Conservation (phyloP, 2,888 invertebrate species). For the Acrobasis suavella region DNA sequence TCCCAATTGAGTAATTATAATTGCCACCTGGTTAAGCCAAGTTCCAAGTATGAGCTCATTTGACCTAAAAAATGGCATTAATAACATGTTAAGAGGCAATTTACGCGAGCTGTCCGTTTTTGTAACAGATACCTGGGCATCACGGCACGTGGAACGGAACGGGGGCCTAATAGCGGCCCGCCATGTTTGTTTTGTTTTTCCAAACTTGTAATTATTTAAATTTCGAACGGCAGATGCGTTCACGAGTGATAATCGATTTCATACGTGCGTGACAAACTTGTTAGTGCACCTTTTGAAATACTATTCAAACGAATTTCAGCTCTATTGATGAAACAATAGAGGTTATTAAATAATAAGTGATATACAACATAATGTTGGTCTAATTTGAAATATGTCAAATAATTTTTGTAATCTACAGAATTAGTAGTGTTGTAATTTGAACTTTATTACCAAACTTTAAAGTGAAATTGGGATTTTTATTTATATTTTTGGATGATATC, state of each 20-base stretch:
- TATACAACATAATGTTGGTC: not conserved
- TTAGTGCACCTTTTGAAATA: not conserved
- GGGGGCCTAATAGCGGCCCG: constrained; percentile 53
- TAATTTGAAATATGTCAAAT: constrained; percentile 16
- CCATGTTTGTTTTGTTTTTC: constrained; percentile 60
- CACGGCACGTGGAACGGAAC: constrained; percentile 30
- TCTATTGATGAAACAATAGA: constrained; percentile 3
- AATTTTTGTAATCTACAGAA: constrained; percentile 8
- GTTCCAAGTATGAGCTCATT: constrained; percentile 23
- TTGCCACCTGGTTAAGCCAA: constrained; percentile 24
- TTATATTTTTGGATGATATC: not conserved
- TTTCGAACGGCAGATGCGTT: constrained; percentile 75
- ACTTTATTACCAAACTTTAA: not conserved
- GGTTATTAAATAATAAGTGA: not conserved
- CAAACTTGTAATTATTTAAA: constrained; percentile 75
- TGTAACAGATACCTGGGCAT: constrained; percentile 54
- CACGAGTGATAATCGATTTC: constrained; percentile 61
- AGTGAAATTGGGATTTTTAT: not conserved
- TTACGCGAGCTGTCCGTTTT: constrained; percentile 64
- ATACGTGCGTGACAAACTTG: constrained; percentile 26
- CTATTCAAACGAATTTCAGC: not conserved
- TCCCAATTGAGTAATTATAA: constrained; percentile 23
- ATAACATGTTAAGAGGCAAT: constrained; percentile 63
- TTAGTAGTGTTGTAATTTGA: not conserved
- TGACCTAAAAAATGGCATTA: constrained; percentile 47